Evolutionary conservation across 2,888 invertebrate genomes (phyloP).

Genomic region (Eurytoma adleriae): DNA sequence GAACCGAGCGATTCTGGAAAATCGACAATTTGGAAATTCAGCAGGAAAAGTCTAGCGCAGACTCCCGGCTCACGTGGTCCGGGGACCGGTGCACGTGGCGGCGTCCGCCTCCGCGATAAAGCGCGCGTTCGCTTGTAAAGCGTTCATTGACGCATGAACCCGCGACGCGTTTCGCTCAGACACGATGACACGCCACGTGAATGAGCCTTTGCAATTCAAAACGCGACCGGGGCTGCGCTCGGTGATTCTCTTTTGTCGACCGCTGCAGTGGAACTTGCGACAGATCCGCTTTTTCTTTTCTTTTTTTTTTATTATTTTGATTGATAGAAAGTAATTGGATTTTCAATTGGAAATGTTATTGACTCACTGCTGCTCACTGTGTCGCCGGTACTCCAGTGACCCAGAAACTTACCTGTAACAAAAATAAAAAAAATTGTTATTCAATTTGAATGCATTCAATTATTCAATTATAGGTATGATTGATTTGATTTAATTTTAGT

Average conservation of each 20-base stretch:
- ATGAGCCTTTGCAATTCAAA: conserved; percentile 53
- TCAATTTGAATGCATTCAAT: too few species aligned
- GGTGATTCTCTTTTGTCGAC: conserved; percentile 4
- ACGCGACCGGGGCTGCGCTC: neutral
- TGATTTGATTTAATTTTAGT: too few species aligned
- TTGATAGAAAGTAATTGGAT: neutral
- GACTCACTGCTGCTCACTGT: conserved; percentile 1
- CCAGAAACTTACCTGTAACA: conserved; percentile 33
- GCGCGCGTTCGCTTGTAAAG: conserved; percentile 32
- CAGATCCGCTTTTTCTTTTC: neutral
- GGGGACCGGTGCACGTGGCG: neutral
- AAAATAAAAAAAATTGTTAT: conserved; percentile 4
- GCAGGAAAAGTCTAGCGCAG: too few species aligned
- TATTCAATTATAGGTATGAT: too few species aligned
- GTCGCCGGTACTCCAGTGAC: too few species aligned
- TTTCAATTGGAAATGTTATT: neutral
- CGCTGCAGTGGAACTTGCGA: neutral
- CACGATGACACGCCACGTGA: conserved; percentile 4
- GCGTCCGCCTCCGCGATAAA: neutral
- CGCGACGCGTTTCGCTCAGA: neutral
- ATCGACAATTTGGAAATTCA: too few species aligned
- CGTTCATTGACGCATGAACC: conserved; percentile 36
- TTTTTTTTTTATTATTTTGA: neutral
- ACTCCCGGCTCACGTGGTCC: neutral
- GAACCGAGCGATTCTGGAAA: too few species aligned